phyloP scores from a whole-genome alignment of 2,113 vertebrate genomes.

The Dunckerocampus dactyliophorus region DNA sequence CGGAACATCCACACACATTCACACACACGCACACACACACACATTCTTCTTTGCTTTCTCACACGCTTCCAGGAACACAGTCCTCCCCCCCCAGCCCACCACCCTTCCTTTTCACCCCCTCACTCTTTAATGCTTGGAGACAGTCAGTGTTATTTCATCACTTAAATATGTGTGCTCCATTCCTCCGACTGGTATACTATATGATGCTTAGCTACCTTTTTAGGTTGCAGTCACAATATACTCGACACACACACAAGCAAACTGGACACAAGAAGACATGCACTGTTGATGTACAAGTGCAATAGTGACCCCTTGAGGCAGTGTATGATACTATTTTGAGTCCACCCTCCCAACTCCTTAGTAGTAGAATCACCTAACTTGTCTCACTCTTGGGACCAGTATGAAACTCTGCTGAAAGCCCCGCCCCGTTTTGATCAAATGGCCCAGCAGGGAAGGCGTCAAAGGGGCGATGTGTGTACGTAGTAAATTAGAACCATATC shows the following conservation, averaged over 20 bases:
- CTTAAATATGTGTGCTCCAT: slow-evolving; percentile 20
- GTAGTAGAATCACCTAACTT: slow-evolving; percentile 45
- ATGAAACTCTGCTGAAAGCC: slow-evolving; percentile 39
- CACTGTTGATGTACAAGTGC: slow-evolving; percentile 8
- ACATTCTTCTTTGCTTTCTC: slow-evolving; percentile 63
- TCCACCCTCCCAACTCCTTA: slow-evolving; percentile 9
- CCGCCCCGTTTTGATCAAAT: slow-evolving; percentile 54
- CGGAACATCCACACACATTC: neutral
- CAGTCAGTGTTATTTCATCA: slow-evolving; percentile 23
- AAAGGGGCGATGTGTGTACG: slow-evolving; percentile 25
- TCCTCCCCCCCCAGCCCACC: slow-evolving; percentile 22
- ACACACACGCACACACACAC: neutral
- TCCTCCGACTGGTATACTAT: slow-evolving; percentile 7
- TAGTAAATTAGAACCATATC: slow-evolving; percentile 66
- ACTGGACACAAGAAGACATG: neutral
- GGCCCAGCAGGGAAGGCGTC: slow-evolving; percentile 34
- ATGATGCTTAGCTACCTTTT: slow-evolving; percentile 24
- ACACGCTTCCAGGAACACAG: slow-evolving; percentile 62
- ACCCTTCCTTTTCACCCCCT: neutral
- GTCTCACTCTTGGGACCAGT: slow-evolving; percentile 52
- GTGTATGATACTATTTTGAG: slow-evolving; percentile 1
- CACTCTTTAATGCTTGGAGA: slow-evolving; percentile 31
- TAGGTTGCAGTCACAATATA: slow-evolving; percentile 23
- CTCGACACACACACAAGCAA: slow-evolving; percentile 13
- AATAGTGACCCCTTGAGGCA: slow-evolving; percentile 67